Evolutionary conservation across 2,888 invertebrate genomes (phyloP), one percentile per base, ranked within the genome.

Genomic region (Cephonodes hylas): DNA sequence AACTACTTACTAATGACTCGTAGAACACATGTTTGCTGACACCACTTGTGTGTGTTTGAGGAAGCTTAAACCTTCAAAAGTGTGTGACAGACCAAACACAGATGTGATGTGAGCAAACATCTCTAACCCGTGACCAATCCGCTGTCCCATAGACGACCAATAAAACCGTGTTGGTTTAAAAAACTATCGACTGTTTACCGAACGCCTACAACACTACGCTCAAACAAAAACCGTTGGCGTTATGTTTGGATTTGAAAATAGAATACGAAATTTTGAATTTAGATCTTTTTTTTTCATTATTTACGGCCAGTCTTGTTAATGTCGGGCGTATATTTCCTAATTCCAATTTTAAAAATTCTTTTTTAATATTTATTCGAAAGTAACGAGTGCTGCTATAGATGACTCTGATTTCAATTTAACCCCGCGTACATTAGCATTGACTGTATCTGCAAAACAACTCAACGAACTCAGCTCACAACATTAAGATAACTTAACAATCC

Each of bases 51-150:
- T 76, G 75, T 88, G 83, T 86, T 86, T 86, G 80, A 81, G 76
- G 79, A 80, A 83, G 87, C 86, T 86, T 83, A 85, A 81, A 80
- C 79, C 81, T 81, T 87, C 83, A 81, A 87, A 84, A 86, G 83
- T 81, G 84, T 85, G 85, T 84, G 86, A 86, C 87, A 85, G 84
- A 77, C 81, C 87, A 87, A 89, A 90, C 89, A 91, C 90, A 89
- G 88, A 88, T 89, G 90, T 81, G 86, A 84, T 83, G 81, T 80
- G 77, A 63, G 81, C 86, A 89, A 89, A 91, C 85, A 88, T 71
- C 71, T 73, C 72, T 66, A 72, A 73, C 71, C 77, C 83, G 82
- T 83, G 80, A 83, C 86, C 81, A 83, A 86, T 85, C 81, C 77
- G 70, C 76, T 76, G 74, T 79, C 75, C 69, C 70, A 80, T 80